These are phyloP conservation scores for Acanthis flammea DNA, from an alignment of 2,797 vertebrate genomes.

Conservation along the genomic window DNA sequence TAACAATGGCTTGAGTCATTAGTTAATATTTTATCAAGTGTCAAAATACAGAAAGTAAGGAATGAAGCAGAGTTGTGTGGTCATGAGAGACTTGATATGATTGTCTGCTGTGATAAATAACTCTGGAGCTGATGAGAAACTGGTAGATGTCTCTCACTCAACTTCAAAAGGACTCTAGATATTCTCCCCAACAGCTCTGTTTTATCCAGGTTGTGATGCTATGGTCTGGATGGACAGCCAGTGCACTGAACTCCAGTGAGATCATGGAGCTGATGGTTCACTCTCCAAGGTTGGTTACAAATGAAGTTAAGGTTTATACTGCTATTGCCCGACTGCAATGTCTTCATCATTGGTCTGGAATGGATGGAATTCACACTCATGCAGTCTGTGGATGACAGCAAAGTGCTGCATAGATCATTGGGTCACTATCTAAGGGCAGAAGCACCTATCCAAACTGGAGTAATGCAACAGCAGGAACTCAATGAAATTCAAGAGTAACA, in stretches of 20 bases:
- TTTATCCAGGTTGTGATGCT: background rate
- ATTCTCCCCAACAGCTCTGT: background rate
- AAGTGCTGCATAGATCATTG: background rate
- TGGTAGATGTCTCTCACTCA: background rate
- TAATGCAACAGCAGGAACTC: background rate
- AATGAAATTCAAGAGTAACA: background rate
- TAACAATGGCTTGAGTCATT: background rate
- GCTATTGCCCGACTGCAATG: background rate
- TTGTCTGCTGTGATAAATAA: background rate
- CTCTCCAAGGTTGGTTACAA: fast-evolving
- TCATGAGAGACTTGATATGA: background rate
- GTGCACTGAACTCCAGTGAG: background rate
- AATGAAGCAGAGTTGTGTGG: background rate
- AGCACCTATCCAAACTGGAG: background rate
- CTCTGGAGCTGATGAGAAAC: background rate
- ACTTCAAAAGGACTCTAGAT: background rate
- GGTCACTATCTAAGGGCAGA: background rate
- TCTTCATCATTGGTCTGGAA: background rate
- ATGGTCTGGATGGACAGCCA: background rate
- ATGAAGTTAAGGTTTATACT: background rate
- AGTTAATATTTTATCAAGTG: background rate
- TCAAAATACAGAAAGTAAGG: background rate
- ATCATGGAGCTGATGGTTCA: background rate
- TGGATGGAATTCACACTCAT: background rate
- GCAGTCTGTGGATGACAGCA: background rate